Evolutionary conservation across 1,140 invertebrate species (phyloP).

Genomic region (Portunus trituberculatus): DNA sequence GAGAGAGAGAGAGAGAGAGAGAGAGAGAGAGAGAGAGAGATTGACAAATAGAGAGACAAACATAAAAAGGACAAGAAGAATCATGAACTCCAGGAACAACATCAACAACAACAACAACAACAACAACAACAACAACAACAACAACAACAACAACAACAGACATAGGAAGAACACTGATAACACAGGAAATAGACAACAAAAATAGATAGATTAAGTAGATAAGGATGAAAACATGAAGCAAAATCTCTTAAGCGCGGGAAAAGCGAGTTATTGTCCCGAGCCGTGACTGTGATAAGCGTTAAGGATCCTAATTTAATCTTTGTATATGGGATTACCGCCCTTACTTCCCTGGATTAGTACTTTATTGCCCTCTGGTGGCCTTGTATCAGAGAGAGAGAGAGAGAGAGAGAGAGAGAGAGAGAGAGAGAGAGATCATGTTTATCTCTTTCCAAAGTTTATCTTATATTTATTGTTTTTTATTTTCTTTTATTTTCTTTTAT

Average conservation of each 20-base stretch:
- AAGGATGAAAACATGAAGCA: not conserved
- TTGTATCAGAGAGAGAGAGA: not conserved
- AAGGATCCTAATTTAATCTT: not conserved
- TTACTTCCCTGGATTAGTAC: not conserved
- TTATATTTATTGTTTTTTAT: not conserved
- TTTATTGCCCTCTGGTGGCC: not conserved
- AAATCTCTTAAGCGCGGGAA: not conserved
- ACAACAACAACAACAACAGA: too few species aligned
- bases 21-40: not conserved
- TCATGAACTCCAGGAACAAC: too few species aligned
- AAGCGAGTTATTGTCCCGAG: not conserved
- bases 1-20: constrained; percentile 14
- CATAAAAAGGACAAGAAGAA: too few species aligned
- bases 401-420: not conserved
- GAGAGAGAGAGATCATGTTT: not conserved
- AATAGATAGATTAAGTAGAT: not conserved
- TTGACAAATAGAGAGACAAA: too few species aligned
- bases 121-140: too few species aligned
- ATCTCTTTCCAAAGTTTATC: not conserved
- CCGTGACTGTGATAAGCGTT: not conserved
- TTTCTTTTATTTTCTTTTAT: not conserved
- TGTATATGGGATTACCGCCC: not conserved
- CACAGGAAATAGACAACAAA: too few species aligned
- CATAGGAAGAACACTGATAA: too few species aligned
- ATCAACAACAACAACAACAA: too few species aligned